Evolutionary conservation across 1,140 invertebrate species (phyloP).

Genomic region (Procambarus virginalis): DNA sequence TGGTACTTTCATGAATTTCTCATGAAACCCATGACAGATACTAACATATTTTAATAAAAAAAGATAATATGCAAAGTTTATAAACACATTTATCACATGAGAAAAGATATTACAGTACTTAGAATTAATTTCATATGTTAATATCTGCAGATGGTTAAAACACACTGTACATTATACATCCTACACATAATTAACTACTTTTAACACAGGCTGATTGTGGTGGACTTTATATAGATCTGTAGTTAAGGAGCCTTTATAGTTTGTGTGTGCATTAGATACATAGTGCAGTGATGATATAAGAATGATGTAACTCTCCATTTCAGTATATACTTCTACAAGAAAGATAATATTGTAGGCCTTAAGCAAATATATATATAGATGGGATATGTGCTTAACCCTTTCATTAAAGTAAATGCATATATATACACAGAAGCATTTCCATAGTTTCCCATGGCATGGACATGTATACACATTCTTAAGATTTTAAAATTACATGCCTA

Average conservation of each 20-base stretch:
- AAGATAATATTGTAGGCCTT: neutral
- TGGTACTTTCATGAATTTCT: constrained; percentile 33
- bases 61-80: neutral
- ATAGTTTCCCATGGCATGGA: no score
- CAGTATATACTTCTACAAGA: neutral
- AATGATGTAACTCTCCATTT: neutral
- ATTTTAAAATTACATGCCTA: no score
- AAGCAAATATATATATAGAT: no score
- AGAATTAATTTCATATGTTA: neutral
- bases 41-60: constrained; percentile 9
- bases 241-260: constrained; percentile 29
- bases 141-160: constrained; percentile 33
- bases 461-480: no score
- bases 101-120: neutral
- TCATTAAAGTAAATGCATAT: no score
- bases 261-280: neutral
- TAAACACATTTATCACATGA: neutral
- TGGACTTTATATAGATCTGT: constrained; percentile 34
- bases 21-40: constrained; percentile 29
- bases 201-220: constrained; percentile 33
- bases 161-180: constrained; percentile 38
- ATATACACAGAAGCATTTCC: no score
- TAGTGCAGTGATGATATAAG: neutral
- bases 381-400: no score
- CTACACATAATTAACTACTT: constrained; percentile 38